Conservation (phyloP, 1,140 invertebrate species). For the Archivesica marissinica region DNA sequence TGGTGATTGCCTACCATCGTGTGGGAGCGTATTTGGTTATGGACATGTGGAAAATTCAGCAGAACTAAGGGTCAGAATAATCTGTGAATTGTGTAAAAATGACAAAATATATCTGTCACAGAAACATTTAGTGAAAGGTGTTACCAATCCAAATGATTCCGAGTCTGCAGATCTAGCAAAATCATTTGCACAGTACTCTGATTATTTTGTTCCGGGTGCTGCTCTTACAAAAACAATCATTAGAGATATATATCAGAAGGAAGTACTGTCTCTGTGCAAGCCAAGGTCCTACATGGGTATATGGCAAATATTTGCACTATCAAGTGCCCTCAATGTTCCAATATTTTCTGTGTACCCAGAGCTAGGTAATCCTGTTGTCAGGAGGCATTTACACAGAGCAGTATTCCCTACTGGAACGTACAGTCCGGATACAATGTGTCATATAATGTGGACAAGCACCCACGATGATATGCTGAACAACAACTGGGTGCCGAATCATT, state of each 20-base stretch:
- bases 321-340: neutral
- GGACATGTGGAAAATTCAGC: neutral
- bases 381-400: neutral
- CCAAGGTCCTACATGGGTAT: conserved; percentile 7
- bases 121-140: neutral
- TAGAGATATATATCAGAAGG: neutral
- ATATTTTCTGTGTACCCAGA: conserved; percentile 8
- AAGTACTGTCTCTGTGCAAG: neutral
- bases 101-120: neutral
- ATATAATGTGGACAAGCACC: conserved; percentile 37
- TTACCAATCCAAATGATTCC: neutral
- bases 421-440: neutral
- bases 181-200: conserved; percentile 20
- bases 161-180: neutral
- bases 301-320: conserved; percentile 21
- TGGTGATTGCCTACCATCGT: conserved; percentile 34
- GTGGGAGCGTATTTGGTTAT: conserved; percentile 28
- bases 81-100: conserved; percentile 9
- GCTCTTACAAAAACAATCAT: neutral
- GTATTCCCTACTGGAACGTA: neutral
- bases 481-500: conserved; percentile 34
- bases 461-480: neutral
- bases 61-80: conserved; percentile 16
- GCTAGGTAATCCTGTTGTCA: conserved; percentile 6
- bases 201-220: neutral